Evolutionary conservation across 2,888 invertebrate species (phyloP), one percentile per base, ranked within the genome.

Genomic region (Rhamnusium bicolor): DNA sequence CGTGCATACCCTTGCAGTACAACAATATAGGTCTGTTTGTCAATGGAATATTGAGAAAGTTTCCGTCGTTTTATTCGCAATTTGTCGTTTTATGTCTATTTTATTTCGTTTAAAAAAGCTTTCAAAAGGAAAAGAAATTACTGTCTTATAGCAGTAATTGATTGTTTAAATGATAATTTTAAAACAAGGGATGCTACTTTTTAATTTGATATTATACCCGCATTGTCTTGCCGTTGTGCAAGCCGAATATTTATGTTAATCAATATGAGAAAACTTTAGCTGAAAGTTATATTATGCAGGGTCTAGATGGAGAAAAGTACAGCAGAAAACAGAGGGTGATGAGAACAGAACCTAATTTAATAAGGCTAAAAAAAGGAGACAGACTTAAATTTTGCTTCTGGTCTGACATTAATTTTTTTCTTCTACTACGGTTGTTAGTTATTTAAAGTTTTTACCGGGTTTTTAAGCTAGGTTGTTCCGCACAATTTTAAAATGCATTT

Each of bases 211-310:
- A 63, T 73, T 70, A 74, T 47, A 68, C 61, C 72, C 71, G 71
- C 73, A 69, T 73, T 68, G 71, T 68, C 68, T 65, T 51, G 66
- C 65, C 40, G 46, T 69, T 66, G 60, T 65, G 65, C 77, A 78
- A 75, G 79, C 78, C 75, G 82, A 80, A 83, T 83, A 83, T 84
- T 84, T 84, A 84, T 84, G 83, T 82, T 84, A 83, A 83, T 84
- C 82, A 84, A 82, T 83, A 83, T 80, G 78, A 82, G 75, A 78
- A 83, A 81, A 81, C 79, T 82, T 82, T 78, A 79, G 81, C n/a
- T 75, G 78, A 78, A 81, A 83, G 81, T 81, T 80, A 80, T 81
- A 81, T 79, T 81, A 83, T 79, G 79, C 78, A 80, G 80, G 78
- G 77, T 74, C 76, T 77, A 71, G 80, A 80, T 81, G 77, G 77